Percentiles rank a stretch among this genome's conserved stretches.
Conservation (phyloP, 2,113 vertebrate species). For the Tonatia bakeri region DNA sequence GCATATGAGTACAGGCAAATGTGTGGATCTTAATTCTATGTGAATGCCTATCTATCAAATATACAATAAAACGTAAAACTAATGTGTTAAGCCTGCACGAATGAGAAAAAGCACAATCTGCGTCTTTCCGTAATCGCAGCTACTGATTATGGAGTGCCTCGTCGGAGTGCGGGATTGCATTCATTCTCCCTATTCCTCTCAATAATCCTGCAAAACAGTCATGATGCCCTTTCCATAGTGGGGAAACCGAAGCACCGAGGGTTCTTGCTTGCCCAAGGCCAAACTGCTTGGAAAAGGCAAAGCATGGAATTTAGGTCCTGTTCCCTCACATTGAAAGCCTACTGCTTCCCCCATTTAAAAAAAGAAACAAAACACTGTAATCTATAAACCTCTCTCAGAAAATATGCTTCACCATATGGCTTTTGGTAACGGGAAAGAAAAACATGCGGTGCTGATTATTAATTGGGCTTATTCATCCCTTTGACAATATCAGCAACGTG, state of each 20-base stretch:
- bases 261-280: background rate
- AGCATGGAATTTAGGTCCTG: background rate
- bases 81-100: background rate
- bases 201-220: background rate
- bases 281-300: background rate
- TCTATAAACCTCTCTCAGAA: background rate
- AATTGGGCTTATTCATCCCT: conserved; percentile 17
- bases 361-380: background rate
- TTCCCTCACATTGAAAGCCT: background rate
- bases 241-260: background rate
- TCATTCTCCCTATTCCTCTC: background rate
- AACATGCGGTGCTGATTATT: conserved; percentile 30
- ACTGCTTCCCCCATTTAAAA: background rate
- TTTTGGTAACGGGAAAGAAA: conserved; percentile 37
- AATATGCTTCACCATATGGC: conserved; percentile 48
- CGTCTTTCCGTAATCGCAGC: background rate
- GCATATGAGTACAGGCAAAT: background rate
- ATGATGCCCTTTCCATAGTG: background rate
- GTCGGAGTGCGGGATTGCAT: background rate
- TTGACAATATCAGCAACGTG: background rate
- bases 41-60: background rate
- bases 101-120: background rate
- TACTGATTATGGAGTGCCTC: background rate
- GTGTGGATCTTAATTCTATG: background rate
- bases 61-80: background rate